Base-by-base conservation (phyloP, 2,797 vertebrate species). In the Oceanodroma leucorhoa region DNA sequence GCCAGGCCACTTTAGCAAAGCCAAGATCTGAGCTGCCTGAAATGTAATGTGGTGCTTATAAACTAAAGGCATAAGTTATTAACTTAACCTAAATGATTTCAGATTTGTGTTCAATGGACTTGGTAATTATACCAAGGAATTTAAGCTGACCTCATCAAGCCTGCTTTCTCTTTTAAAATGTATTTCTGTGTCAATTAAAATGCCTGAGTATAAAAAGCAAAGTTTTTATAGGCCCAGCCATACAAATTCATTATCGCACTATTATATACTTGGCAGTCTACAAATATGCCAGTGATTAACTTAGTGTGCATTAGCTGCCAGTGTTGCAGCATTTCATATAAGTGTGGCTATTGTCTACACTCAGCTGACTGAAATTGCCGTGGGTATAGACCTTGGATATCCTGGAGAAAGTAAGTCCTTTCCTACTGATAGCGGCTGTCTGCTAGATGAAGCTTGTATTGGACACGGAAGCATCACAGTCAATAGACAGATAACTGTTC, bases 1-100 rank as follows among this genome's bases (percentile, higher is more conserved):
- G 90, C 93, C 84, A 88, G 76, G 80, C 54, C 84, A 91, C 93
- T 97, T 95, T 32, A 96, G 87, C 90, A 80, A 90, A 93, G 87
- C 87, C 80, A 81, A 87, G 95, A 96, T 96, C 92, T 95, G 94
- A 96, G 87, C 84, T 94, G 91, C 83, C 90, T 97, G 94, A 93
- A 93, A 96, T 91, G 91, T 83, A 95, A 96, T 92, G 92, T 1
- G 26, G 66, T 95, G 91, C 93, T 96, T 97, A 93, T 96, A 95
- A 95, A 92, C 90, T 84, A 84, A 84, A 95, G 94, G 91, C 93
- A 94, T 90, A 95, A 92, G 66, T 95, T 97, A 95, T 97, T 97
- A 97, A 97, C 96, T 96, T 95, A 96, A 97, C 81, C 80, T 96
- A 97, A 97, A 96, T 96, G 95, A 96, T 97, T 97, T 96, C 96